phyloP scores from a whole-genome alignment of 2,113 vertebrate species.

The Scophthalmus maximus region DNA sequence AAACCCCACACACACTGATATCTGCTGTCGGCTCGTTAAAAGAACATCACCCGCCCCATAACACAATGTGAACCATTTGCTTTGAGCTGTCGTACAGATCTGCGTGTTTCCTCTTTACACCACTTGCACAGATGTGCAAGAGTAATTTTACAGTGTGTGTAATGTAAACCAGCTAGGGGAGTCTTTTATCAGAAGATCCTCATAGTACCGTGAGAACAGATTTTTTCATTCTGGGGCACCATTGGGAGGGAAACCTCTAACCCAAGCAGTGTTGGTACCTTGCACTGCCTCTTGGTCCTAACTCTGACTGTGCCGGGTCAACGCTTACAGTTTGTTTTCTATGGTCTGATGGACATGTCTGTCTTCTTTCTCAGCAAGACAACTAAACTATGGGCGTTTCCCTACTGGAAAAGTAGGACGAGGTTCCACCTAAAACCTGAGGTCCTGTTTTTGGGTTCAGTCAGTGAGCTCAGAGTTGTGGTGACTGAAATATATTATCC shows the following conservation, averaged over 20 bases:
- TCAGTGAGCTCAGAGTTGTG: too few relatives aligned
- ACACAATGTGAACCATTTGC: background rate
- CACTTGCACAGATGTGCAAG: background rate
- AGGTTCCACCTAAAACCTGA: too few relatives aligned
- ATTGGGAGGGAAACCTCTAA: slow-evolving; percentile 36
- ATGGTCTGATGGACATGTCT: background rate
- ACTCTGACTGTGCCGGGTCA: slow-evolving; percentile 1
- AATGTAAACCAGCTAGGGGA: slow-evolving; percentile 27
- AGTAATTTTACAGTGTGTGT: slow-evolving; percentile 17
- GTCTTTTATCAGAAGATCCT: slow-evolving; percentile 21
- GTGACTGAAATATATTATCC: too few relatives aligned
- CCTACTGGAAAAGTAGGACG: too few relatives aligned
- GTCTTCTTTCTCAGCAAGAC: background rate
- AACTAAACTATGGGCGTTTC: too few relatives aligned
- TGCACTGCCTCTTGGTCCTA: slow-evolving; percentile 3
- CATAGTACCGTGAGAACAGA: slow-evolving; percentile 4
- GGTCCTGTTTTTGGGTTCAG: too few relatives aligned
- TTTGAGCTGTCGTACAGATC: background rate
- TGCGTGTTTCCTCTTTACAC: background rate
- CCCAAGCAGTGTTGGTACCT: slow-evolving; percentile 29
- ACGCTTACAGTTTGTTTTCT: background rate
- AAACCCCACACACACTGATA: slow-evolving; percentile 21
- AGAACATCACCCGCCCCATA: slow-evolving; percentile 1
- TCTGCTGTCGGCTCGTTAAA: slow-evolving; percentile 40
- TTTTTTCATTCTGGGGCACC: slow-evolving; percentile 23